Evolutionary conservation across 2,888 invertebrate genomes (phyloP).

Genomic region (Venusia cambrica): DNA sequence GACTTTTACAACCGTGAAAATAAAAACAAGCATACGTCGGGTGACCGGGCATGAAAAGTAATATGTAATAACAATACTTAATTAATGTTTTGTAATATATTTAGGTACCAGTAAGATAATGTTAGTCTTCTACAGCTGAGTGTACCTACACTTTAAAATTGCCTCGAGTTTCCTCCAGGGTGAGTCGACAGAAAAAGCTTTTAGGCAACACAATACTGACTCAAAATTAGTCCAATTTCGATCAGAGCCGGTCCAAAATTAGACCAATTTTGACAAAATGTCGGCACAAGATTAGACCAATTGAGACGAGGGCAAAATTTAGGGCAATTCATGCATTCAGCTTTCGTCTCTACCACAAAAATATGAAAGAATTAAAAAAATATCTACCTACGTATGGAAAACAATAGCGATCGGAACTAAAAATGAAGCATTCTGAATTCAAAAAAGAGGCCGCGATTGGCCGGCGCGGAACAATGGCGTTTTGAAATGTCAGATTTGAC

Average conservation of each 20-base stretch:
- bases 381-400: constrained; percentile 40
- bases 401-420: constrained; percentile 52
- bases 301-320: constrained; percentile 44
- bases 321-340: constrained; percentile 26
- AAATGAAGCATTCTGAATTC: constrained; percentile 62
- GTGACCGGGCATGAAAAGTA: no score
- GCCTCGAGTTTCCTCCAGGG: constrained; percentile 44
- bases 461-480: constrained; percentile 56
- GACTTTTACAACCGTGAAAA: no score
- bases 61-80: no score
- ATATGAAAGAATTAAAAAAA: constrained; percentile 16
- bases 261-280: constrained; percentile 44
- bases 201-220: constrained; percentile 44
- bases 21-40: no score
- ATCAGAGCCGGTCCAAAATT: constrained; percentile 41
- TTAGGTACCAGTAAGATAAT: no score
- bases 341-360: not conserved
- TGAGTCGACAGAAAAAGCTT: constrained; percentile 52
- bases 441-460: constrained; percentile 61
- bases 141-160: constrained; percentile 53
- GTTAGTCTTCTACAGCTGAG: no score
- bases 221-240: constrained; percentile 49
- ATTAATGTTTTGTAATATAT: no score
- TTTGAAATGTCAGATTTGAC: constrained; percentile 67
- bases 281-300: constrained; percentile 46